Conservation (phyloP, 2,113 vertebrate genomes). For the Vidua chalybeata region DNA sequence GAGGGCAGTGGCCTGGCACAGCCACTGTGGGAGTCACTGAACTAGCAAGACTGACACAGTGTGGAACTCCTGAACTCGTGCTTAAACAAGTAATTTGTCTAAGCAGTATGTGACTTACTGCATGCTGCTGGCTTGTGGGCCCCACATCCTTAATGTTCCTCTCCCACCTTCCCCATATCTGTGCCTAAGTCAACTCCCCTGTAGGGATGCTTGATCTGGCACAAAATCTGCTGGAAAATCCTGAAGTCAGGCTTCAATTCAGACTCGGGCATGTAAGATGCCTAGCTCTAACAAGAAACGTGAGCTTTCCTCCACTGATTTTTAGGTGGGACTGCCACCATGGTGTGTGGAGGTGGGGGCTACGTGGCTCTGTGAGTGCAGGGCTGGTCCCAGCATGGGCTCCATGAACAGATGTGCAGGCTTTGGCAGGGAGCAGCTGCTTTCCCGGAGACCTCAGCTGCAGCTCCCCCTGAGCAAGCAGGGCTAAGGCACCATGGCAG, state of each 20-base stretch:
- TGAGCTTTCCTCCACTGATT: background rate
- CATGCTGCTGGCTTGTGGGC: background rate
- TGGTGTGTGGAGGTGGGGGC: background rate
- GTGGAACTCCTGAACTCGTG: background rate
- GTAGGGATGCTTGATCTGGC: background rate
- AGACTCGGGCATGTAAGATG: background rate
- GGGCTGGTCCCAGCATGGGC: background rate
- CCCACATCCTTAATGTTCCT: background rate
- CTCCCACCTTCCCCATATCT: background rate
- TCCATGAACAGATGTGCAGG: background rate
- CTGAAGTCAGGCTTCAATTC: background rate
- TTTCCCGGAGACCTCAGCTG: accelerated
- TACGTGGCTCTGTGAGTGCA: accelerated
- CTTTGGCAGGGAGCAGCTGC: background rate
- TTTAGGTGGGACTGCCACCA: background rate
- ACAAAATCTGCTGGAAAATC: background rate
- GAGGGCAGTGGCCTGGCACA: background rate
- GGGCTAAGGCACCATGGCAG: background rate
- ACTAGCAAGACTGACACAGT: background rate
- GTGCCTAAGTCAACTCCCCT: background rate
- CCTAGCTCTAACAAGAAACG: background rate
- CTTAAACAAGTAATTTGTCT: background rate
- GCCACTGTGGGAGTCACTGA: background rate
- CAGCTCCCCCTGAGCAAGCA: accelerated
- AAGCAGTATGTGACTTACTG: background rate